Conservation (phyloP, 2,888 invertebrate genomes). For the Polymixis flavicincta region DNA sequence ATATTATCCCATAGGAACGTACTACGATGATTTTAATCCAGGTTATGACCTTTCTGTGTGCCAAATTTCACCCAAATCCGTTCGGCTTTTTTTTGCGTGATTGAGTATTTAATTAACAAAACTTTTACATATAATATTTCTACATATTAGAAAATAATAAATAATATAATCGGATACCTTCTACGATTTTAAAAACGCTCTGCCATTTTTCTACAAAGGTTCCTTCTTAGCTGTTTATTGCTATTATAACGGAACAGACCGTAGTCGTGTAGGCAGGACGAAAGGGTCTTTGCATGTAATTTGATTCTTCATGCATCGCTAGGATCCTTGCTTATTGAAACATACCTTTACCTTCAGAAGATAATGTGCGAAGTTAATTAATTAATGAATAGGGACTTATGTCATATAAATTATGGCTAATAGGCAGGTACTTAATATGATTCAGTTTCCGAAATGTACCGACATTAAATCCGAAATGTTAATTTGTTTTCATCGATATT, state of each 20-base stretch:
- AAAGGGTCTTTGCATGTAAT: slow-evolving; percentile 65
- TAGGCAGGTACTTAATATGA: neutral
- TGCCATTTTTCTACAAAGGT: neutral
- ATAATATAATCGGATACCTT: neutral
- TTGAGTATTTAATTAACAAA: no score
- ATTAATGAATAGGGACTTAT: slow-evolving; percentile 17
- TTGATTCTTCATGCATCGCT: slow-evolving; percentile 78
- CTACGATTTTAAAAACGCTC: neutral
- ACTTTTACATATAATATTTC: no score
- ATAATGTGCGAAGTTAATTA: slow-evolving; percentile 23
- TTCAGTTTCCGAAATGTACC: neutral
- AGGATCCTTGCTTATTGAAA: slow-evolving; percentile 70
- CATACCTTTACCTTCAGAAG: slow-evolving; percentile 32
- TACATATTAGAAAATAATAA: no score
- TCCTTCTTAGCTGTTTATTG: neutral
- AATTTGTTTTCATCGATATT: slow-evolving; percentile 1
- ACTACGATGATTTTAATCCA: no score
- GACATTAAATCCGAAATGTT: neutral
- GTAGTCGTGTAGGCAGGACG: slow-evolving; percentile 7
- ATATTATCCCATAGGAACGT: no score
- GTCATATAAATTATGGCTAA: neutral
- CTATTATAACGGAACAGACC: slow-evolving; percentile 2
- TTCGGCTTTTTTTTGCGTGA: no score
- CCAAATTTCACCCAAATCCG: no score
- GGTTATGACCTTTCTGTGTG: no score